Base-by-base conservation (phyloP, 2,113 vertebrate species). In the Myiagra hebetior region DNA sequence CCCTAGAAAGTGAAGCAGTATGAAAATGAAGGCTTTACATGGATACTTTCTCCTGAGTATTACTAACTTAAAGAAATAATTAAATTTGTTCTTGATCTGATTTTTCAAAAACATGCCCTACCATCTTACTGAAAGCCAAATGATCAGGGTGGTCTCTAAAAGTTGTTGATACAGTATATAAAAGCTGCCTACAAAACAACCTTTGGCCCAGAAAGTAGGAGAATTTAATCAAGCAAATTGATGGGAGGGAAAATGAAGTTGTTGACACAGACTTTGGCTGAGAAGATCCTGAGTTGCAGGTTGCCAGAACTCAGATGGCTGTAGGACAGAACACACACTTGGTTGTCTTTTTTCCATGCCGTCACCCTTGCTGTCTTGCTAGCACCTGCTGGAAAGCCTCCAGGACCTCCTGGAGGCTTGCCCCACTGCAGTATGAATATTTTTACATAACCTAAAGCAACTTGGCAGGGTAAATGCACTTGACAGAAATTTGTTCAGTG, bases 331-430 rank as follows among this genome's bases (percentile, higher is more conserved):
- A 31, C 6, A 42, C 31, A n/a, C 11, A 3, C 10, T 85, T 50
- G 13, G 3, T 70, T 85, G 42, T 53, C 50, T 69, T 65, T 42
- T 83, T 73, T 59, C 56, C 20, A 9, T 63, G 31, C 19, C 4
- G 8, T n/a, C 9, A 18, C 20, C 19, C 18, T 75, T 4, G 1
- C 16, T 1, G 1, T 60, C 10, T 64, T 41, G 30, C 39, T 8
- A 5, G 22, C 31, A 56, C 5, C 42, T 11, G 3, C 33, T 62
- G 75, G 75, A 88, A 86, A 62, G 1, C 15, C 26, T 69, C 17
- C 79, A 77, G 60, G 33, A 56, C 22, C 33, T 95, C 50, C 64
- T 94, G 94, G 59, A 92, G 27, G 12, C 30, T 84, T 84, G 55
- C n/a, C 47, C 42, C 65, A 16, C 27, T 46, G 42, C 82, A 63